Evolutionary conservation across 2,113 vertebrate species (phyloP).

Genomic region (mouse (Mus musculus)): GRCm39 chr8:8660501-8661000

Average conservation of each 20-base stretch:
- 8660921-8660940: neutral
- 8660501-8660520: neutral
- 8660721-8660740: neutral
- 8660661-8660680: neutral
- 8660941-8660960: neutral
- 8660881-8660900: neutral
- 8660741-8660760: neutral
- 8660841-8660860: neutral
- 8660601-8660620: neutral
- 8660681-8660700: neutral
- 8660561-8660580: neutral
- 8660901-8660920: neutral
- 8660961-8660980: too few species aligned
- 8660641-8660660: neutral
- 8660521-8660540: neutral
- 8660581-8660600: neutral
- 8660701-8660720: neutral
- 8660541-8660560: neutral
- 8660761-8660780: neutral
- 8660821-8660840: rapidly evolving
- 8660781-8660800: neutral
- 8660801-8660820: neutral
- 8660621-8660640: neutral
- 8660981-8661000: too few species aligned
- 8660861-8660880: neutral